Evolutionary conservation across 2,113 vertebrate species (phyloP), one percentile per base, ranked within the genome.

Genomic region (Procapra przewalskii): DNA sequence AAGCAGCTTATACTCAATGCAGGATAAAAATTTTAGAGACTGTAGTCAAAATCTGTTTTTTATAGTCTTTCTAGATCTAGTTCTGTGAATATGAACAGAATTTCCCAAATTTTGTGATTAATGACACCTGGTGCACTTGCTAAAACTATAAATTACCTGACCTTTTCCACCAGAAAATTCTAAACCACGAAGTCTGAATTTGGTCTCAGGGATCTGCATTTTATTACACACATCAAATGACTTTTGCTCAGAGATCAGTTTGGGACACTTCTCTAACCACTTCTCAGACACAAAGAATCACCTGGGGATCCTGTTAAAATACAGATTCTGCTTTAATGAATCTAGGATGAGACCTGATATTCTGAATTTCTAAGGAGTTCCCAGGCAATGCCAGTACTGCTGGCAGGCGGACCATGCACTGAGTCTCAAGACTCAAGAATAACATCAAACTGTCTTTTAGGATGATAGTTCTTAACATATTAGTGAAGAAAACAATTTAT

Each of bases 21-120:
- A 77, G 33, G 31, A 91, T 17, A 91, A 75, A 84, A 86, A 11
- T 84, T 92, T 91, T 83, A 52, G 67, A 81, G 94, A 91, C 21
- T 7, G 0, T 52, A 77, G n/a, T 95, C 11, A 96, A 95, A 95
- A 77, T 36, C 52, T 96, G 75, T 55, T 94, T 94, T 97, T 67
- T 92, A 60, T 71, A 83, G 60, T 67, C 23, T 79, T 75, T 36
- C 50, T 91, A 50, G 21, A 81, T 75, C 86, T 77, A 95, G 27
- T 67, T 88, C 59, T 95, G 27, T 87, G 50, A 84, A 64, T n/a
- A 75, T 25, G 31, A 93, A 64, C 45, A 54, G 6, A 79, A n/a
- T 79, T 83, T 90, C 17, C 12, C 45, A 96, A 87, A 81, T 12
- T 91, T 91, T n/a, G 16, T 92, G n/a, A 90, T 89, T 96, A 83